These are phyloP conservation scores for Nyctereutes procyonoides DNA, from an alignment of 2,113 vertebrate genomes.

Conservation along the genomic window DNA sequence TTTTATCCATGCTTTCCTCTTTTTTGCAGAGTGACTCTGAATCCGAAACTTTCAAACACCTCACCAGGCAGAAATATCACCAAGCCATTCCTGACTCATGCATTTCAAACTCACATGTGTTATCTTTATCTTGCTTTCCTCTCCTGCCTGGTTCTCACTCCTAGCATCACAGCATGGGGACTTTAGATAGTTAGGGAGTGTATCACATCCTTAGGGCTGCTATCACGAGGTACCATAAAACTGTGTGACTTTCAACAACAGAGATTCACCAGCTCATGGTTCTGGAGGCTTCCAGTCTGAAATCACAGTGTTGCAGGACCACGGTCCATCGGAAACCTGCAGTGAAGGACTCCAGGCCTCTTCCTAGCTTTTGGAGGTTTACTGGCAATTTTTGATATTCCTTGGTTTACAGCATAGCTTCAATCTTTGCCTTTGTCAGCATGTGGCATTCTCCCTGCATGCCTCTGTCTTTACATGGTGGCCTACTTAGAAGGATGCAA, in stretches of 20 bases:
- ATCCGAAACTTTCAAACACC: neutral
- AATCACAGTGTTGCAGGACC: neutral
- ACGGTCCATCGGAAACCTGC: neutral
- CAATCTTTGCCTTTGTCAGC: neutral
- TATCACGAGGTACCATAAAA: neutral
- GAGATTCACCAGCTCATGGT: neutral
- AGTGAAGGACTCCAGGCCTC: neutral
- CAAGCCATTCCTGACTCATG: neutral
- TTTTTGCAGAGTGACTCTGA: neutral
- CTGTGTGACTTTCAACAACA: neutral
- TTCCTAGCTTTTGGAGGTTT: neutral
- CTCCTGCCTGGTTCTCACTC: neutral
- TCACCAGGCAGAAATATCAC: neutral
- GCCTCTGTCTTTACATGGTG: neutral
- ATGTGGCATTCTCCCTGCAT: neutral
- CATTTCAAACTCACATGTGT: neutral
- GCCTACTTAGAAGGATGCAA: neutral
- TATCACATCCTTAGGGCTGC: neutral
- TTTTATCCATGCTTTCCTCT: neutral
- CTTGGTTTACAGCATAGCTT: neutral
- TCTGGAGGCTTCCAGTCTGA: neutral
- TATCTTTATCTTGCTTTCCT: neutral
- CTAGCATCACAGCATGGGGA: fast-evolving
- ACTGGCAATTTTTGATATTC: neutral
- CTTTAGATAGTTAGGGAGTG: neutral